Base-by-base conservation (phyloP, 2,888 invertebrate genomes). In the Erebia ligea region DNA sequence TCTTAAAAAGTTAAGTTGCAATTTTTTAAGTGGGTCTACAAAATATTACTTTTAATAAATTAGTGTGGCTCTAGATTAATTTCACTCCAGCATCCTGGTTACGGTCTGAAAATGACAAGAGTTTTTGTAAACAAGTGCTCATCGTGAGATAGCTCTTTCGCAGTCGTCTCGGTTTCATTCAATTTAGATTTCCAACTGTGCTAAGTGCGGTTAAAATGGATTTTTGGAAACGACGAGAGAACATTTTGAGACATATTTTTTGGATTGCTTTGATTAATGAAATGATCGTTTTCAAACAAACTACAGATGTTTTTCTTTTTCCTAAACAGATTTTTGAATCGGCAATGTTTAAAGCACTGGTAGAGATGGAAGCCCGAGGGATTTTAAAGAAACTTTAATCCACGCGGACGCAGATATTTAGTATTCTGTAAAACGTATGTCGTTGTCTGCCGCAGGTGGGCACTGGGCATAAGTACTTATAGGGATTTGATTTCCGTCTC, bases 51-150 rank as follows among this genome's bases (percentile, higher is more conserved):
- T 62, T 45, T 56, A 45, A 61, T 62, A 25, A 72, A 72, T 69
- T 66, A 50, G 48, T 62, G 62, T 50, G 25, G 25, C 48, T 69
- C 72, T 70, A 73, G 68, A 68, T 68, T 61, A 64, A 67, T 67
- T 70, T 64, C 65, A 66, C 61, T 68, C 59, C 42, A 70, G 66
- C 67, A 56, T 73, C 57, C 67, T 64, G 61, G 68, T 66, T 58
- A 66, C 70, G 73, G 67, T 69, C 69, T 78, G 65, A 65, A 71
- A 64, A 71, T 71, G 70, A 67, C 63, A 71, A 68, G 63, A 21
- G 68, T 61, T 68, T 71, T 71, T 65, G 66, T 66, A 66, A 64
- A 69, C 42, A 64, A 68, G 19, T 15, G 48, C 4, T 21, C 48
- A 48, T 21, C 21, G 15, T 62, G 45, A 62, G 61, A 66, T 68